A percentile compares a stretch with the other conserved stretches of the same genome.
Evolutionary conservation across 2,797 vertebrate species (phyloP).

Genomic region (Carcharodon carcharias): DNA sequence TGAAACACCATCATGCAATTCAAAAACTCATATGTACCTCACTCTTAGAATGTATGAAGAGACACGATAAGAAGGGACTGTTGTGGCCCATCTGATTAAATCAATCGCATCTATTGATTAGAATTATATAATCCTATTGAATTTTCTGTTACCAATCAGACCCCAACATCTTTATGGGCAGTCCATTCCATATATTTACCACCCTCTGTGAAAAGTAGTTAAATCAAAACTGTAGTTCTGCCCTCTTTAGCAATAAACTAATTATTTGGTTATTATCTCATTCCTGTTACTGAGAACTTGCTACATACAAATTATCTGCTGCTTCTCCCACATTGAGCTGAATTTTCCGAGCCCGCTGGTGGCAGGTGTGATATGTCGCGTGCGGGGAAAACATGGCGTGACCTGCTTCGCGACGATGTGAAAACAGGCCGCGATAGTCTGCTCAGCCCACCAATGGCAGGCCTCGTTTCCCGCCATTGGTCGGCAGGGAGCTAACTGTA

Average conservation of each 20-base stretch:
- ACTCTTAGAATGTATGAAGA: background rate
- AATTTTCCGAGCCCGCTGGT: too few species aligned
- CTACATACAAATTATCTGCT: background rate
- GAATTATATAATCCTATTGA: background rate
- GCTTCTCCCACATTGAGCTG: background rate
- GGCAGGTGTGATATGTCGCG: too few species aligned
- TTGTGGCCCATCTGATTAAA: background rate
- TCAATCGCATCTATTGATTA: background rate
- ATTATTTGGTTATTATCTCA: background rate
- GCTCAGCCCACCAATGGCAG: too few species aligned
- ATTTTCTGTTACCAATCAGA: background rate
- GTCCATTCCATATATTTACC: background rate
- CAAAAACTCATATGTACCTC: background rate
- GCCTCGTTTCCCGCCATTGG: too few species aligned
- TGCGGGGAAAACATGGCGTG: too few species aligned
- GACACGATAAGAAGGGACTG: background rate
- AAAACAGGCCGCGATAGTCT: too few species aligned
- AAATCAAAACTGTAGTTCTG: background rate
- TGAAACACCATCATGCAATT: background rate
- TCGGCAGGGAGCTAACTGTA: too few species aligned
- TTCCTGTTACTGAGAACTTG: background rate
- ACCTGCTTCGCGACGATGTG: too few species aligned
- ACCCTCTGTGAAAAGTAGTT: background rate
- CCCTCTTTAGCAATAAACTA: background rate
- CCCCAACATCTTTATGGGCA: background rate